These are phyloP conservation scores for Astropecten irregularis DNA, from an alignment of 53 echinoderm and acorn worm genomes.

Conservation along the genomic window DNA sequence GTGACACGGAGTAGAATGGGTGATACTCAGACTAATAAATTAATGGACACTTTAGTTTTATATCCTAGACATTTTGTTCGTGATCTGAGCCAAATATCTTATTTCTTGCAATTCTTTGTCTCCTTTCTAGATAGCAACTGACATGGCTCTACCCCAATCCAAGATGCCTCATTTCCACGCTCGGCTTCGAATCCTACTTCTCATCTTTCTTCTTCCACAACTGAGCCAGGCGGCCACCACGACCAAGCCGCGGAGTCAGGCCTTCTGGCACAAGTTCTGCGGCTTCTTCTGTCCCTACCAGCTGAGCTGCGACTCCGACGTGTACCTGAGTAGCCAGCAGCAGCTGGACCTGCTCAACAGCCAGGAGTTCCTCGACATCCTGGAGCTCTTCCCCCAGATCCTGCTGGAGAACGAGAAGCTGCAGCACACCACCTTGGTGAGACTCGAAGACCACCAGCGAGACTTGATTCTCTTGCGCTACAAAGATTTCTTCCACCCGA, in stretches of 20 bases:
- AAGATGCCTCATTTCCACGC: constrained; percentile 44
- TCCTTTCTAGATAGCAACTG: background rate
- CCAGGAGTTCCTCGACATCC: constrained; percentile 56
- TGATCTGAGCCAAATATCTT: no score
- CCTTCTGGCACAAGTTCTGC: constrained; percentile 73
- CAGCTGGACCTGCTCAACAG: constrained; percentile 44
- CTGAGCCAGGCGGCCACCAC: constrained; percentile 14
- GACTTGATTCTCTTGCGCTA: constrained; percentile 64
- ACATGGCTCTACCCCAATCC: constrained; percentile 13
- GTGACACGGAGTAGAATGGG: no score
- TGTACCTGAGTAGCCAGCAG: constrained; percentile 59
- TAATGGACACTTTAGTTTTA: no score
- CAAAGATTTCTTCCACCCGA: constrained; percentile 71
- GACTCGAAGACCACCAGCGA: constrained; percentile 63
- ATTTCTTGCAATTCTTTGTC: no score
- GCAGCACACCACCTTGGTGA: constrained; percentile 57
- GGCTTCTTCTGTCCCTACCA: constrained; percentile 69
- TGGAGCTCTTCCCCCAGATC: constrained; percentile 65
- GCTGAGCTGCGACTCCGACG: constrained; percentile 33
- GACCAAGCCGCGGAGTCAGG: constrained; percentile 6
- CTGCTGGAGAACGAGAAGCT: constrained; percentile 63
- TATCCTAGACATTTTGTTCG: no score
- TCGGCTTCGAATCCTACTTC: background rate
- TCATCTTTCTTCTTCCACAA: background rate
- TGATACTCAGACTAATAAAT: no score